Conservation (phyloP, 2,888 invertebrate genomes). For the Watsonalla cultraria region DNA sequence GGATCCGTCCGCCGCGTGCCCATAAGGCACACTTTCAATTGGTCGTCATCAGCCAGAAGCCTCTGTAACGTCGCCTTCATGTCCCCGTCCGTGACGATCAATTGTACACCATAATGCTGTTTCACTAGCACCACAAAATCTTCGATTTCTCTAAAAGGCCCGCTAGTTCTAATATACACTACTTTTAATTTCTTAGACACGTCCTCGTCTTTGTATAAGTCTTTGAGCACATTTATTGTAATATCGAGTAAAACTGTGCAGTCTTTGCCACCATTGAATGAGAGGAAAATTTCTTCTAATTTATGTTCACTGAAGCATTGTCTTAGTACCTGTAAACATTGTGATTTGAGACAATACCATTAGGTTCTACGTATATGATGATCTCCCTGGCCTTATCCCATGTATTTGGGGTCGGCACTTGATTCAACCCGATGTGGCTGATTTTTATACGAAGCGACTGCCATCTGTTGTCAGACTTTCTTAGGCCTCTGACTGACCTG, state of each 20-base stretch:
- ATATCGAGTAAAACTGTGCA: slow-evolving; percentile 91
- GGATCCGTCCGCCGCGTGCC: slow-evolving; percentile 95
- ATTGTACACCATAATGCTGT: slow-evolving; percentile 84
- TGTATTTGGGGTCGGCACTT: too few species aligned
- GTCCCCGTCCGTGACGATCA: slow-evolving; percentile 82
- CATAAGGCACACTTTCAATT: slow-evolving; percentile 92
- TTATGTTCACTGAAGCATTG: slow-evolving; percentile 81
- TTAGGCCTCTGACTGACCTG: too few species aligned
- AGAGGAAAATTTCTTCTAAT: slow-evolving; percentile 89
- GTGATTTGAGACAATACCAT: not conserved
- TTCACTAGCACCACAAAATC: slow-evolving; percentile 87
- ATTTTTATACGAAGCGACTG: too few species aligned
- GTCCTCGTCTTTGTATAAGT: slow-evolving; percentile 42
- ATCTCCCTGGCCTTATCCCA: too few species aligned
- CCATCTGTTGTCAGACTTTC: too few species aligned
- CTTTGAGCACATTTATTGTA: slow-evolving; percentile 45
- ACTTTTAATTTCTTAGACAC: slow-evolving; percentile 78
- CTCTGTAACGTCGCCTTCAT: slow-evolving; percentile 85
- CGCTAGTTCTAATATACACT: slow-evolving; percentile 88
- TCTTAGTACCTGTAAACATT: slow-evolving; percentile 76
- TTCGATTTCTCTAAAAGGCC: slow-evolving; percentile 92
- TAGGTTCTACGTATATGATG: too few species aligned
- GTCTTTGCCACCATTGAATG: slow-evolving; percentile 99
- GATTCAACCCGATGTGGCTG: too few species aligned
- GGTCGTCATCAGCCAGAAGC: slow-evolving; percentile 76